Percentiles rank a stretch among this genome's conserved stretches.
Conservation (phyloP, 2,888 invertebrate genomes). For the Dendrolimus pini region DNA sequence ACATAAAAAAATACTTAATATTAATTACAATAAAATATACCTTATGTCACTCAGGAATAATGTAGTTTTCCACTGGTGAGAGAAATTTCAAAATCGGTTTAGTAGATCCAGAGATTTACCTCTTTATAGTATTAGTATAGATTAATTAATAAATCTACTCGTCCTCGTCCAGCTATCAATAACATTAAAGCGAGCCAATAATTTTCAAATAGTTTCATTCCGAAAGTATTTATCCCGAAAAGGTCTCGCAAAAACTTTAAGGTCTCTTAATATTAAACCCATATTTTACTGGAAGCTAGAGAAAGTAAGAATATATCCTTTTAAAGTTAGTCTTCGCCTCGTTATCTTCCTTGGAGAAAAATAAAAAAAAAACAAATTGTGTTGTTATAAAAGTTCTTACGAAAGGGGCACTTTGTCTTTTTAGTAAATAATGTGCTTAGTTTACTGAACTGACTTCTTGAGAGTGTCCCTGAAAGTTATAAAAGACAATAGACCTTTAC, state of each 20-base stretch:
- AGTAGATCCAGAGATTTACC: too few relatives aligned
- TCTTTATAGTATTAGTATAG: too few relatives aligned
- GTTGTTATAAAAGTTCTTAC: slow-evolving; percentile 4
- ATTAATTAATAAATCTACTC: too few relatives aligned
- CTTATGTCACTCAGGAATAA: too few relatives aligned
- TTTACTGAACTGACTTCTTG: neutral
- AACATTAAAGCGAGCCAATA: too few relatives aligned
- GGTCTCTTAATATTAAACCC: neutral
- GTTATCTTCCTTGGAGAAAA: slow-evolving; percentile 3
- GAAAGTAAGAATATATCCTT: slow-evolving; percentile 1
- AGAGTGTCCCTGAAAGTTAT: neutral
- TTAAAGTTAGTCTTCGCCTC: neutral
- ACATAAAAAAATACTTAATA: too few relatives aligned
- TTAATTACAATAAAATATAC: too few relatives aligned
- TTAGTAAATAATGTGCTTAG: neutral
- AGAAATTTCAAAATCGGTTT: too few relatives aligned
- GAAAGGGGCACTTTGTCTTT: slow-evolving; percentile 3
- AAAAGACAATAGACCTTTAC: too few relatives aligned
- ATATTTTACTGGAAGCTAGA: neutral
- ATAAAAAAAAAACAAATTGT: slow-evolving; percentile 6
- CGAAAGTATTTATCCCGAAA: neutral
- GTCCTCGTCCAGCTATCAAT: too few relatives aligned
- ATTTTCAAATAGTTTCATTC: neutral
- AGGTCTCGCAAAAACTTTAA: neutral
- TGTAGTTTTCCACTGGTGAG: too few relatives aligned